Evolutionary conservation across 2,113 vertebrate species (phyloP), one percentile per base, ranked within the genome.

Genomic region (Indicator indicator): DNA sequence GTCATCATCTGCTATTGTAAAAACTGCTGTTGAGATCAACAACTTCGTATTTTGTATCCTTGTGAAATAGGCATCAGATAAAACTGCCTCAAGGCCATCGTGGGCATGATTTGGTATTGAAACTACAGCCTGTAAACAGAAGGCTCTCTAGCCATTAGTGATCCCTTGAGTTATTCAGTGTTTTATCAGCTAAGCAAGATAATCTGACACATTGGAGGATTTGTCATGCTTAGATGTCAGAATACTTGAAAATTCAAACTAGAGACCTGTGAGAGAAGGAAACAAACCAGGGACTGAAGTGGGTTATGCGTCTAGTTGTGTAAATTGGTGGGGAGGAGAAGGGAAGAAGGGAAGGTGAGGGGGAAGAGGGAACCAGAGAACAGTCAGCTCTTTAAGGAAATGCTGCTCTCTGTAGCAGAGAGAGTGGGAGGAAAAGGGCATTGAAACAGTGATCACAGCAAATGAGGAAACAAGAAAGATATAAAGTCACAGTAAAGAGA

Each of bases 91-190:
- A 42, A 72, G 60, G 85, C 85, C 44, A 55, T 42, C 0, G 0
- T 40, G 71, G 65, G 18, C 59, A 38, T 44, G 76, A 50, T 83
- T 88, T 84, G 56, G n/a, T 83, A 38, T 42, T 7, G 32, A 95
- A 96, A 88, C 42, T 32, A 55, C 44, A 83, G 56, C 42, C 75
- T 93, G 70, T 89, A 69, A 83, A 87, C 60, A 85, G 74, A 68
- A 83, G 23, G 28, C 56, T 89, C 16, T 52, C 44, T 46, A 40
- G 46, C 38, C 52, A 52, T 80, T 74, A 80, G 40, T 52, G 89
- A 42, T 87, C 52, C 42, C 63, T 91, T 6, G 9, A 83, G 64
- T 69, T 85, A 30, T 60, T 83, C 56, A 14, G 17, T 64, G 38
- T 74, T 12, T 80, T 83, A 54, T 7, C 83, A 77, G 16, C 38